phyloP scores from a whole-genome alignment of 2,113 vertebrate species.

The Crotophaga sulcirostris region DNA sequence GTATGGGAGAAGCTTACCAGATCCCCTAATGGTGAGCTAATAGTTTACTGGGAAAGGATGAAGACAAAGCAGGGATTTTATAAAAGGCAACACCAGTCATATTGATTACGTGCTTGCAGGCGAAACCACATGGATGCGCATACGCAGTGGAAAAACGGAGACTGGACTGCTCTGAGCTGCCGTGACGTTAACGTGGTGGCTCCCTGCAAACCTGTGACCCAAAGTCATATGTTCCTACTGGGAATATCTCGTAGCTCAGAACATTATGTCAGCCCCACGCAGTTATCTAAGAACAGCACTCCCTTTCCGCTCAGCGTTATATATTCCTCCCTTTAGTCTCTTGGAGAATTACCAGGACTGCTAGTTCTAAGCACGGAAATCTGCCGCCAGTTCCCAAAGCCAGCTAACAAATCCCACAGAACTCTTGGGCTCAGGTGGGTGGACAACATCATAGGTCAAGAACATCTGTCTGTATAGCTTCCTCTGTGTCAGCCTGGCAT shows the following conservation, averaged over 20 bases:
- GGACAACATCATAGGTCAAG: constrained; percentile 24
- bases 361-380: constrained; percentile 4
- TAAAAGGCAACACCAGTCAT: neutral
- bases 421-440: neutral
- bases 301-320: neutral
- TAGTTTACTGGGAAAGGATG: neutral
- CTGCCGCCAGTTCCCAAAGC: neutral
- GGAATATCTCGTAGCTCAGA: constrained; percentile 33
- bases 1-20: neutral
- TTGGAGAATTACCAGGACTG: constrained; percentile 46
- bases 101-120: rapidly evolving
- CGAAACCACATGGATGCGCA: neutral
- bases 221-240: constrained; percentile 44
- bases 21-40: neutral
- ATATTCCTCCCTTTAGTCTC: constrained; percentile 13
- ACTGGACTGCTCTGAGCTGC: neutral
- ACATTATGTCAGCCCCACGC: constrained; percentile 26
- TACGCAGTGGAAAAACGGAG: neutral
- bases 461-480: neutral
- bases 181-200: constrained; percentile 8
- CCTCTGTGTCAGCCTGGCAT: neutral
- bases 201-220: constrained; percentile 2
- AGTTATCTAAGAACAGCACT: neutral
- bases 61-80: neutral
- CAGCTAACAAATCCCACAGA: constrained; percentile 14